Conservation (phyloP, 1,140 invertebrate species). For the Asbolus verrucosus region DNA sequence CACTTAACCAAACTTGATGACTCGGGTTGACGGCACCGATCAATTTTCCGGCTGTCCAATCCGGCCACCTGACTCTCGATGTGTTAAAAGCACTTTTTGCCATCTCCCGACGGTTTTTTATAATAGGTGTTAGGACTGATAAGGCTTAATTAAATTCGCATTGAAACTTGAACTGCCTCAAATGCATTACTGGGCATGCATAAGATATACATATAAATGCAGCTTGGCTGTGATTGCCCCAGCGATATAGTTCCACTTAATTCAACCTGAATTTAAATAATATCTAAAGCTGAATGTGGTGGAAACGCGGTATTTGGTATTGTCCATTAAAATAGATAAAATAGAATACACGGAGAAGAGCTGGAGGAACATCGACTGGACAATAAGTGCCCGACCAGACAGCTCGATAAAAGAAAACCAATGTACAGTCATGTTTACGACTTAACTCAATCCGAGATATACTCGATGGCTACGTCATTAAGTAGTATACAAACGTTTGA, state of each 20-base stretch:
- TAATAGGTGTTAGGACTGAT: too few species aligned
- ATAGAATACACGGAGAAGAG: slow-evolving; percentile 7
- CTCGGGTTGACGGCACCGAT: slow-evolving; percentile 18
- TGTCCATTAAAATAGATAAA: slow-evolving; percentile 37
- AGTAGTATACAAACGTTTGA: too few species aligned
- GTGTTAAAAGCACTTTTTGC: slow-evolving; percentile 2
- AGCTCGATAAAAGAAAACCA: slow-evolving; percentile 27
- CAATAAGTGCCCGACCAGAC: slow-evolving; percentile 29
- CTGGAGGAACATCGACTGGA: neutral
- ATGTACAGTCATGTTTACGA: slow-evolving; percentile 23
- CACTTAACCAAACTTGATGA: slow-evolving; percentile 2
- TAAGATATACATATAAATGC: slow-evolving; percentile 42
- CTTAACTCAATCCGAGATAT: neutral
- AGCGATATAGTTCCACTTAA: slow-evolving; percentile 33
- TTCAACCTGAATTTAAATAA: slow-evolving; percentile 25
- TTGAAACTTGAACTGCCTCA: slow-evolving; percentile 7
- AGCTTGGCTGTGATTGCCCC: slow-evolving; percentile 13
- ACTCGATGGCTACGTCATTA: slow-evolving; percentile 1
- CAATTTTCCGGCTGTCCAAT: slow-evolving; percentile 1
- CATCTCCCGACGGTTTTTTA: slow-evolving; percentile 13
- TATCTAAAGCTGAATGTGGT: slow-evolving; percentile 5
- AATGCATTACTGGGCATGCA: slow-evolving; percentile 24
- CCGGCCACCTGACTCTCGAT: neutral
- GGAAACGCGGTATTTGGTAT: slow-evolving; percentile 1
- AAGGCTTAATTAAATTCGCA: slow-evolving; percentile 41